phyloP scores from a whole-genome alignment of 2,113 vertebrate genomes.

The Malaclemys terrapin region DNA sequence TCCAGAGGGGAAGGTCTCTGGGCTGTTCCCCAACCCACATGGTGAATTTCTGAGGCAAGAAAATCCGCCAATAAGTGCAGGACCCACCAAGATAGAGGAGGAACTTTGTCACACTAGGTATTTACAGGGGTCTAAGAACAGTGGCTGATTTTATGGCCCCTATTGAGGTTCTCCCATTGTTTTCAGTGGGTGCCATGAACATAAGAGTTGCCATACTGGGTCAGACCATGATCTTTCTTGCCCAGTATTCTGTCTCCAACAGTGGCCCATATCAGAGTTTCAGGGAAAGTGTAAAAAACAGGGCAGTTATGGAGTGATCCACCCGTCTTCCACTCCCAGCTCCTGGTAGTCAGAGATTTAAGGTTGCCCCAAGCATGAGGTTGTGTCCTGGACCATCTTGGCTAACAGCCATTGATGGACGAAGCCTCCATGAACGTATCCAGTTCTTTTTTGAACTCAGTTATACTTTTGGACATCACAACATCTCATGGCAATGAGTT shows the following conservation, averaged over 20 bases:
- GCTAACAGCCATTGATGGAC: neutral
- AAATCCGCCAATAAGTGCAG: no score
- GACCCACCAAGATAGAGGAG: no score
- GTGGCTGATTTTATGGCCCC: neutral
- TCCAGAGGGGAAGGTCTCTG: no score
- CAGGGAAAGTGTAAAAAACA: neutral
- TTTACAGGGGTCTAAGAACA: slow-evolving; percentile 35
- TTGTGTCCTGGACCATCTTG: neutral
- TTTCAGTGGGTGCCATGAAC: neutral
- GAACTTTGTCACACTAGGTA: neutral
- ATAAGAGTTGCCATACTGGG: neutral
- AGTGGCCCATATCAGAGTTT: neutral
- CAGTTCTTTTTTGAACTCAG: neutral
- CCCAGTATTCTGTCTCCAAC: neutral
- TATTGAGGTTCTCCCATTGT: neutral
- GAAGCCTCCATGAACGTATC: neutral
- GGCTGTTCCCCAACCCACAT: no score
- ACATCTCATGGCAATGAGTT: neutral
- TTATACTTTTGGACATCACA: neutral
- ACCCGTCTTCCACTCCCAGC: neutral
- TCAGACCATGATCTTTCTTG: neutral
- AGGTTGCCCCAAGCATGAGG: neutral
- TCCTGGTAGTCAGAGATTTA: neutral
- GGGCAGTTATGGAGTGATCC: neutral
- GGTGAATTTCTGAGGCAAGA: no score